Base-by-base conservation (phyloP, 64 coral and sea anemone species). In the Stylophora pistillata region DNA sequence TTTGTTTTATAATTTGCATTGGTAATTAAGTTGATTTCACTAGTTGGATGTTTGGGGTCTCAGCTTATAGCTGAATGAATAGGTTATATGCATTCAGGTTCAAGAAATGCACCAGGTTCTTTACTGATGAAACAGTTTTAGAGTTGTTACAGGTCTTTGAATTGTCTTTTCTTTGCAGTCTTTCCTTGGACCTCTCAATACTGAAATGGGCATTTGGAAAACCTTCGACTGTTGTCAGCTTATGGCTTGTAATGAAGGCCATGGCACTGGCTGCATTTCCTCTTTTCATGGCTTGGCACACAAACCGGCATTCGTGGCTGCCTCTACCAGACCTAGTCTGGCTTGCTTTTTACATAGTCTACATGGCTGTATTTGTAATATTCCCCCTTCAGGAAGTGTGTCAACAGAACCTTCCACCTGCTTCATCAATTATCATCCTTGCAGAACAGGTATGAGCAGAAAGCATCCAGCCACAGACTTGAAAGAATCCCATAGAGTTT, bases 121-220 rank as follows among this genome's bases (percentile, higher is more conserved):
- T n/a, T n/a, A n/a, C n/a, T n/a, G n/a, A n/a, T n/a, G n/a, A n/a
- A n/a, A n/a, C n/a, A n/a, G n/a, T n/a, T n/a, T n/a, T n/a, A n/a
- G n/a, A n/a, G n/a, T n/a, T n/a, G n/a, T n/a, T n/a, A n/a, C n/a
- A n/a, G n/a, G n/a, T n/a, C n/a, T n/a, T n/a, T n/a, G 3, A 17
- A 34, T 52, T 89, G 18, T n/a, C 10, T 89, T 77, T 90, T 14
- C 21, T 72, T 77, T 94, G 26, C 87, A 98, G 96, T 9, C 63
- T 98, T 63, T 65, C 72, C 27, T 26, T 98, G 20, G 96, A 98
- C 63, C 56, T 98, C 15, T 95, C 96, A 72, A 89, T 87, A 26
- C 70, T 99, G 17, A 53, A 21, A 41, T 99, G 93, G 93, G 97
- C 93, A 68, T 95, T 99, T 99, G 97, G 93, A 7, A 99, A 99